phyloP scores from a whole-genome alignment of 2,113 vertebrate species.

The Tenebrosternarchus preto region DNA sequence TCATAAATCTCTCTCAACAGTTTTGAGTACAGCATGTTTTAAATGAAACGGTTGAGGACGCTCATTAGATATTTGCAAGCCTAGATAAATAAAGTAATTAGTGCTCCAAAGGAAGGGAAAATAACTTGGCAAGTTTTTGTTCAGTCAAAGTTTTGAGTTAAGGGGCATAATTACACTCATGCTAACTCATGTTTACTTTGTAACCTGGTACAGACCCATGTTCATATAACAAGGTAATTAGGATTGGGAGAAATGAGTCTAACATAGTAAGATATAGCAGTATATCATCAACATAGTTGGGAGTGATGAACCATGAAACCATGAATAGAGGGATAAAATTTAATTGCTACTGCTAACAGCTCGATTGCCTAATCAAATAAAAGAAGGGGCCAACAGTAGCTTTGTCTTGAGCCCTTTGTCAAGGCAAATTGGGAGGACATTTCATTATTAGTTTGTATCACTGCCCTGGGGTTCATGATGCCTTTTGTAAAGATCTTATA shows the following conservation, averaged over 20 bases:
- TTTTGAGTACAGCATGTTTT: background rate
- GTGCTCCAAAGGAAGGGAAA: background rate
- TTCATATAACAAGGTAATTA: background rate
- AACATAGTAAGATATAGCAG: background rate
- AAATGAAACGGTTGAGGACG: background rate
- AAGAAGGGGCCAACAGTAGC: background rate
- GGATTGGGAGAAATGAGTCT: background rate
- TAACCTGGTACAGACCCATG: background rate
- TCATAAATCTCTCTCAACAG: too few relatives aligned
- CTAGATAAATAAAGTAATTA: background rate
- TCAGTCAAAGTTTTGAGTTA: background rate
- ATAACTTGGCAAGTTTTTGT: background rate
- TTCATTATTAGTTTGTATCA: background rate
- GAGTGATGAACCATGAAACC: background rate
- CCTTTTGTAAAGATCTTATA: background rate
- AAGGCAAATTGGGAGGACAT: background rate
- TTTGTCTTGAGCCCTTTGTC: background rate
- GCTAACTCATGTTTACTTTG: conserved; percentile 3
- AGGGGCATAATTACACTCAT: background rate
- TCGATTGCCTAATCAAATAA: background rate
- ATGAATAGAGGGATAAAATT: background rate
- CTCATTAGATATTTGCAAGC: background rate
- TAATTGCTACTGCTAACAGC: background rate
- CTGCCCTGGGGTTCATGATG: background rate
- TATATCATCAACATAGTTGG: background rate